These are phyloP conservation scores for Stenichneumon culpator DNA, from an alignment of 2,888 invertebrate genomes.

Conservation along the genomic window DNA sequence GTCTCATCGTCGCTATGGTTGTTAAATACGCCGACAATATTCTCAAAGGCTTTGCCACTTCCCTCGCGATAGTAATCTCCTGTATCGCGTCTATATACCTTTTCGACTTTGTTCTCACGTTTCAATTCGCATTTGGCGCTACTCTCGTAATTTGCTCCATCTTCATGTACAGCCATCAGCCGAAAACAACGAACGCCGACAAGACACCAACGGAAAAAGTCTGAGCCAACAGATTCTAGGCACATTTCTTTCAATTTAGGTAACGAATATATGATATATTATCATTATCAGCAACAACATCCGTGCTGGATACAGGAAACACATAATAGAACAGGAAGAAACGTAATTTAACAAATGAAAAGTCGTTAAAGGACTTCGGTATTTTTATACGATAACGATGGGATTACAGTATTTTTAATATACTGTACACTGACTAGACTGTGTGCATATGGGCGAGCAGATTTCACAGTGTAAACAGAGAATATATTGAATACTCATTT, in stretches of 20 bases:
- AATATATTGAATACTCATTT: background rate
- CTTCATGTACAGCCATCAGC: constrained; percentile 95
- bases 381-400: constrained; percentile 56
- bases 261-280: constrained; percentile 1
- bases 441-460: background rate
- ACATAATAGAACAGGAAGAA: background rate
- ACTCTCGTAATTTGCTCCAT: constrained; percentile 96
- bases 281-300: background rate
- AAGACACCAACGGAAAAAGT: constrained; percentile 77
- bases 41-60: constrained; percentile 98
- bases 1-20: constrained; percentile 98
- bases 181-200: constrained; percentile 84
- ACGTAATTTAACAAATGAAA: background rate
- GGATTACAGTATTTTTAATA: constrained; percentile 30
- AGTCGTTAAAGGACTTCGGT: constrained; percentile 18
- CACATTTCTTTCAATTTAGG: constrained; percentile 37
- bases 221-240: constrained; percentile 70
- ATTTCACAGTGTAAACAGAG: background rate
- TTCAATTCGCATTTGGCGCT: constrained; percentile 95
- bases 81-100: constrained; percentile 97
- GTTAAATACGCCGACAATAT: constrained; percentile 99
- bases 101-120: constrained; percentile 94
- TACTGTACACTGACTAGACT: background rate
- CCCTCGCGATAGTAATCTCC: constrained; percentile 97
- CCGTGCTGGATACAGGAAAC: background rate